These are phyloP conservation scores for Siniperca chuatsi DNA, from an alignment of 2,113 vertebrate species.

Conservation along the genomic window DNA sequence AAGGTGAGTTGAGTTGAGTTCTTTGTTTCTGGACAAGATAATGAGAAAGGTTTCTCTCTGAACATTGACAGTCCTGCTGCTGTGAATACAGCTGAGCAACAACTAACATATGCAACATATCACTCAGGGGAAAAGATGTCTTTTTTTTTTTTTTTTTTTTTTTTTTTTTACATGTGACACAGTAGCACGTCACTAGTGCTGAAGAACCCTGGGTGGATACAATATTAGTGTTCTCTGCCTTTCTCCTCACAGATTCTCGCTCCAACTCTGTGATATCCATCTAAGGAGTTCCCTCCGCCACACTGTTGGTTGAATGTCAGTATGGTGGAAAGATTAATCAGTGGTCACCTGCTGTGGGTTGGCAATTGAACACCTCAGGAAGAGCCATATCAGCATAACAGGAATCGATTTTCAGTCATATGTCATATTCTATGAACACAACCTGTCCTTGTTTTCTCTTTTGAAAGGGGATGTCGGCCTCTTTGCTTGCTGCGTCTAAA, in stretches of 20 bases:
- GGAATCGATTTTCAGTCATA: constrained; percentile 71
- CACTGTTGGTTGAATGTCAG: constrained; percentile 59
- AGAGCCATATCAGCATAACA: constrained; percentile 72
- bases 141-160: background rate
- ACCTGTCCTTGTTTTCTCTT: constrained; percentile 61
- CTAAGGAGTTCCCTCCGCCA: constrained; percentile 41
- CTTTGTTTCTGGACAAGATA: constrained; percentile 44
- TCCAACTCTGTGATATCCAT: constrained; percentile 40
- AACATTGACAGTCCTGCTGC: constrained; percentile 4
- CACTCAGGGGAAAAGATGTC: background rate
- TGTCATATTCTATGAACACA: constrained; percentile 67
- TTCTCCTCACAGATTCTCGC: constrained; percentile 42
- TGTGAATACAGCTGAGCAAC: constrained; percentile 21
- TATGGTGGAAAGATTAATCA: constrained; percentile 73
- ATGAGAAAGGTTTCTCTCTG: constrained; percentile 39
- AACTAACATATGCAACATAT: constrained; percentile 16
- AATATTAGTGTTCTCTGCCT: constrained; percentile 49
- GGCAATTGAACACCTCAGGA: constrained; percentile 75
- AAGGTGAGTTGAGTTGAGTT: background rate
- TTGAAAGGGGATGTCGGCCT: constrained; percentile 57
- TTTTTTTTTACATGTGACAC: background rate
- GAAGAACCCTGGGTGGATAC: constrained; percentile 33
- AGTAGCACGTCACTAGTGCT: background rate
- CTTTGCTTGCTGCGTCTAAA: constrained; percentile 58
- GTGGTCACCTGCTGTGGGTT: constrained; percentile 74